Conservation (phyloP, 2,888 invertebrate genomes). For the Cheilosia grossa region DNA sequence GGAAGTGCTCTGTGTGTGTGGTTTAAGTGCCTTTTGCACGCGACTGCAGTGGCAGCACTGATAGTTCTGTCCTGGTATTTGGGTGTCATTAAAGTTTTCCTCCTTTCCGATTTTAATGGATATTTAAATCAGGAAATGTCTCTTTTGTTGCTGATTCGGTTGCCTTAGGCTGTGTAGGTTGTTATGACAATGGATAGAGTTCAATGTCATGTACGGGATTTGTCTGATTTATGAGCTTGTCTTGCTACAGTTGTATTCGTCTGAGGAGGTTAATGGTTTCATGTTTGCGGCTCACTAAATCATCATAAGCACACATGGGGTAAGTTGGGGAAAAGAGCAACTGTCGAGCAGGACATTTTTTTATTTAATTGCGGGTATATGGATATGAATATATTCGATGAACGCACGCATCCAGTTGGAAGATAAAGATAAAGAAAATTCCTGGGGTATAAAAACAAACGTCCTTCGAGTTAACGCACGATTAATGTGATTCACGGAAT, state of each 20-base stretch:
- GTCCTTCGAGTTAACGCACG: no score
- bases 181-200: conserved; percentile 32
- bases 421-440: no score
- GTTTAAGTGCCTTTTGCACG: conserved; percentile 80
- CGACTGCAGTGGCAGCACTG: conserved; percentile 73
- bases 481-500: no score
- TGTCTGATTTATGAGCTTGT: conserved; percentile 17
- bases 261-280: conserved; percentile 6
- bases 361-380: not conserved
- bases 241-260: not conserved
- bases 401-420: not conserved
- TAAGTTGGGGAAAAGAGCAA: not conserved
- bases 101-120: conserved; percentile 51
- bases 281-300: conserved; percentile 2
- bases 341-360: conserved; percentile 4
- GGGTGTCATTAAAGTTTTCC: conserved; percentile 58
- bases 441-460: no score
- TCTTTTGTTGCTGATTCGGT: conserved; percentile 28
- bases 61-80: conserved; percentile 19
- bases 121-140: conserved; percentile 53
- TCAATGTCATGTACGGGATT: conserved; percentile 55
- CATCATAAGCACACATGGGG: conserved; percentile 21
- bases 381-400: not conserved
- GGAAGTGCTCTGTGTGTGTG: conserved; percentile 49
- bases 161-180: conserved; percentile 5